A percentile compares a stretch with the other conserved stretches of the same genome.
Evolutionary conservation across 2,113 vertebrate species (phyloP).

Genomic region (Salminus brasiliensis): DNA sequence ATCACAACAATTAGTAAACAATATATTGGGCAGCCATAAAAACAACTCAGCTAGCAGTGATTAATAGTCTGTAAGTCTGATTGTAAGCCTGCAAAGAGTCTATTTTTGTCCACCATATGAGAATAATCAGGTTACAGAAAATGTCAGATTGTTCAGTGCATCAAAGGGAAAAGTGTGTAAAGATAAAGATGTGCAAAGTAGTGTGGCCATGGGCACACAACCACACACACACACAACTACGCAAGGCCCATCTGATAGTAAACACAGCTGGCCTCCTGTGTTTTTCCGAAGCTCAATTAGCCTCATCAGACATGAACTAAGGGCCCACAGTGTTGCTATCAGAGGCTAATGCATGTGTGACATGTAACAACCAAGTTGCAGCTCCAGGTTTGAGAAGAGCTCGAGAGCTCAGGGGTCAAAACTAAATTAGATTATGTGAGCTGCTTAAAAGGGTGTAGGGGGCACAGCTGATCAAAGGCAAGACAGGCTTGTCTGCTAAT

Average conservation of each 20-base stretch:
- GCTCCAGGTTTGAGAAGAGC: not conserved
- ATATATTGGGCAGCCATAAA: too few species aligned
- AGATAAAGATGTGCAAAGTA: too few species aligned
- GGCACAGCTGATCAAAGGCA: slow-evolving; percentile 38
- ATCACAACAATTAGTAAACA: too few species aligned
- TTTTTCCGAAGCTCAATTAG: slow-evolving; percentile 12
- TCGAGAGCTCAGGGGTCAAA: not conserved
- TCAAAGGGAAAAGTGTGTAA: not conserved
- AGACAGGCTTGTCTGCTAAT: slow-evolving; percentile 10
- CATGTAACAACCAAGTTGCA: not conserved
- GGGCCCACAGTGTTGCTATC: slow-evolving; percentile 25
- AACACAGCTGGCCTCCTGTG: not conserved
- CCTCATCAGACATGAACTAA: slow-evolving; percentile 36
- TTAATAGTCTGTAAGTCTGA: not conserved
- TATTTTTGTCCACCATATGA: too few species aligned
- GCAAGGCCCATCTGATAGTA: not conserved
- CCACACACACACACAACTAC: slow-evolving; percentile 8
- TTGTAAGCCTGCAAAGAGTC: not conserved
- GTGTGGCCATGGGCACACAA: not conserved
- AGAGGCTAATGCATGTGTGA: slow-evolving; percentile 26
- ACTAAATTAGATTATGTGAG: slow-evolving; percentile 30
- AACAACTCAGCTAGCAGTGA: too few species aligned
- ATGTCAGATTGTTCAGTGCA: too few species aligned
- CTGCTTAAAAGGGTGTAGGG: slow-evolving; percentile 19
- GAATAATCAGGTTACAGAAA: too few species aligned